Evolutionary conservation across 35 echinoderm and acorn worm genomes (phyloP).

Genomic region (Diadema setosum): DNA sequence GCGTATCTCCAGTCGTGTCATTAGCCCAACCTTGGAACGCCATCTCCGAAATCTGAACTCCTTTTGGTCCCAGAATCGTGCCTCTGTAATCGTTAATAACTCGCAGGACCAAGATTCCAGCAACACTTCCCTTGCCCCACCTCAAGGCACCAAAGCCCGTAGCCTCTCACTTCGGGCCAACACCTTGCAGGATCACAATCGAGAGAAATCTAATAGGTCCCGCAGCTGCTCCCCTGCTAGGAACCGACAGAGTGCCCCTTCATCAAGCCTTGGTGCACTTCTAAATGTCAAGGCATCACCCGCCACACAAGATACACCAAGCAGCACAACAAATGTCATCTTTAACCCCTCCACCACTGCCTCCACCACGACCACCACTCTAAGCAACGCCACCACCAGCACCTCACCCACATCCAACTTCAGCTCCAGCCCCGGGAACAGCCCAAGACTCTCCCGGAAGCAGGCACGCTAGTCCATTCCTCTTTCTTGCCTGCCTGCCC

Average conservation of each 20-base stretch:
- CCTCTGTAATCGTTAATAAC: neutral
- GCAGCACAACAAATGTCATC: neutral
- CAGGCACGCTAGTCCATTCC: neutral
- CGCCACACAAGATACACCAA: neutral
- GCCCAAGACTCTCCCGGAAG: neutral
- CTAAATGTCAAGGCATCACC: neutral
- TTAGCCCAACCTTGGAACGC: neutral
- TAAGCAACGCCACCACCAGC: neutral
- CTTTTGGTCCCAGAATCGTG: constrained; percentile 2
- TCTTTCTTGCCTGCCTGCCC: neutral
- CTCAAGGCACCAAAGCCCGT: neutral
- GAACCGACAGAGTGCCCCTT: neutral
- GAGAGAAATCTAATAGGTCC: neutral
- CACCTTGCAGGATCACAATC: neutral
- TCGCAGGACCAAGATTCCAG: neutral
- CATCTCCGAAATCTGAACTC: constrained; percentile 3
- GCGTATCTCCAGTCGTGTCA: neutral
- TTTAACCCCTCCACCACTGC: neutral
- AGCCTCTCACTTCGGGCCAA: neutral
- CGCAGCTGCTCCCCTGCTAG: neutral
- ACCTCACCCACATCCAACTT: neutral
- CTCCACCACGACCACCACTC: neutral
- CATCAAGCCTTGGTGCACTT: too few relatives aligned
- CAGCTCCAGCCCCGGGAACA: neutral
- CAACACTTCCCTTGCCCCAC: neutral